Conservation (phyloP, 2,113 vertebrate species). For the Rhinopithecus roxellana region DNA sequence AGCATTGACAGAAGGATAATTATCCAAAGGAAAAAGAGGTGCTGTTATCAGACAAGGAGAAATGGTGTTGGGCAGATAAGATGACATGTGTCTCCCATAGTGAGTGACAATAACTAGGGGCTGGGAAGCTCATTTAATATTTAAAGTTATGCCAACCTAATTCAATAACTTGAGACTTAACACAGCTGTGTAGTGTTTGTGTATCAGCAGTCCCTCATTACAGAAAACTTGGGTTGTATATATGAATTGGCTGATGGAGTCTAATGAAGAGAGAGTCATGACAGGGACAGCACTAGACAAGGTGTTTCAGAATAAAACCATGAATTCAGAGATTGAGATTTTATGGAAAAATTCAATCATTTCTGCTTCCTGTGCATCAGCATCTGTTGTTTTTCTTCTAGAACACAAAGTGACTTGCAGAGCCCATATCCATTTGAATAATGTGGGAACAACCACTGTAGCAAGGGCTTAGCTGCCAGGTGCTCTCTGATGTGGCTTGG, state of each 20-base stretch:
- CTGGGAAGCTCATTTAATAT: slow-evolving; percentile 61
- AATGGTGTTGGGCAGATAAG: slow-evolving; percentile 48
- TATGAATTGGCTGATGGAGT: slow-evolving; percentile 57
- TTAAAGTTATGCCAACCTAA: slow-evolving; percentile 63
- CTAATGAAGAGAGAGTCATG: slow-evolving; percentile 56
- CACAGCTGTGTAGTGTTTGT: not conserved
- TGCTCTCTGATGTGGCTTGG: not conserved
- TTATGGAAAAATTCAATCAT: slow-evolving; percentile 29
- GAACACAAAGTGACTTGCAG: slow-evolving; percentile 35
- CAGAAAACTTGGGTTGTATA: slow-evolving; percentile 16
- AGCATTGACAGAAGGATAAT: slow-evolving; percentile 37
- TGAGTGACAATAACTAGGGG: slow-evolving; percentile 66
- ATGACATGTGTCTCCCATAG: slow-evolving; percentile 43
- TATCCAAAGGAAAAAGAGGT: slow-evolving; percentile 31
- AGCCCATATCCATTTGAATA: slow-evolving; percentile 28
- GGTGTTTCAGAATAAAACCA: not conserved
- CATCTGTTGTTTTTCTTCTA: slow-evolving; percentile 58
- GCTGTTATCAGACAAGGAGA: slow-evolving; percentile 56
- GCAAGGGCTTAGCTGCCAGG: not conserved
- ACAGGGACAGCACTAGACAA: not conserved
- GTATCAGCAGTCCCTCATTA: slow-evolving; percentile 36
- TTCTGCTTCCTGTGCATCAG: not conserved
- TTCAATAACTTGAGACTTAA: slow-evolving; percentile 46
- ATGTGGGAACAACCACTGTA: not conserved
- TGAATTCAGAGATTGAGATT: not conserved